These are phyloP conservation scores for Geodia barretti DNA, from an alignment of 37 sponge, comb jelly and placozoan species.

Conservation along the genomic window DNA sequence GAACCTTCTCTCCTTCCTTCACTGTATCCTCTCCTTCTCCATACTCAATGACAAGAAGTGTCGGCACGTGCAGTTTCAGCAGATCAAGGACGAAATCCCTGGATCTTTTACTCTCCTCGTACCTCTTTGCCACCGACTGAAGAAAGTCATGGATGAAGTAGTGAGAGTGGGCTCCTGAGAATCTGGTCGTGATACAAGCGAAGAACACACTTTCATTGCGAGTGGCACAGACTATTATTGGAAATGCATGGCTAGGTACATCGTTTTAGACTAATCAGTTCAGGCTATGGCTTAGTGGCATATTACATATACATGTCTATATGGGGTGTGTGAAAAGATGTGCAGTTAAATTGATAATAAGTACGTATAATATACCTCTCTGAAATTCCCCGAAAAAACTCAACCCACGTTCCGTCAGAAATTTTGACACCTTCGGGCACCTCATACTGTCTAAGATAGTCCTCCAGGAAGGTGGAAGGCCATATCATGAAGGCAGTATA, in stretches of 20 bases:
- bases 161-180: conserved; percentile 22
- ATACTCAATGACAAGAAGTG: conserved; percentile 2
- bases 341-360: not conserved
- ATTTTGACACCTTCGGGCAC: conserved; percentile 20
- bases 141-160: conserved; percentile 40
- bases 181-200: too few relatives aligned
- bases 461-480: conserved; percentile 32
- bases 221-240: too few relatives aligned
- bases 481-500: conserved; percentile 49
- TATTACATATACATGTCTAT: not conserved
- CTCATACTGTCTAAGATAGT: conserved; percentile 35
- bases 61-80: conserved; percentile 38
- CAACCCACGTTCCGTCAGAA: conserved; percentile 42
- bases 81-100: conserved; percentile 43
- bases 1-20: conserved; percentile 2
- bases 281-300: too few relatives aligned
- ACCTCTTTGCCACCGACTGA: conserved; percentile 7
- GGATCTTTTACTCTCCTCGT: conserved; percentile 20
- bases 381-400: conserved; percentile 36
- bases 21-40: not conserved
- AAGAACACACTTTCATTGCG: too few relatives aligned
- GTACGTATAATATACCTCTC: conserved; percentile 16
- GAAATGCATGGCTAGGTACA: too few relatives aligned
- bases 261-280: too few relatives aligned
- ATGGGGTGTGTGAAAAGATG: not conserved